Evolutionary conservation across 2,888 invertebrate species (phyloP), one percentile per base, ranked within the genome.

Genomic region (Drosophila phalerata): DNA sequence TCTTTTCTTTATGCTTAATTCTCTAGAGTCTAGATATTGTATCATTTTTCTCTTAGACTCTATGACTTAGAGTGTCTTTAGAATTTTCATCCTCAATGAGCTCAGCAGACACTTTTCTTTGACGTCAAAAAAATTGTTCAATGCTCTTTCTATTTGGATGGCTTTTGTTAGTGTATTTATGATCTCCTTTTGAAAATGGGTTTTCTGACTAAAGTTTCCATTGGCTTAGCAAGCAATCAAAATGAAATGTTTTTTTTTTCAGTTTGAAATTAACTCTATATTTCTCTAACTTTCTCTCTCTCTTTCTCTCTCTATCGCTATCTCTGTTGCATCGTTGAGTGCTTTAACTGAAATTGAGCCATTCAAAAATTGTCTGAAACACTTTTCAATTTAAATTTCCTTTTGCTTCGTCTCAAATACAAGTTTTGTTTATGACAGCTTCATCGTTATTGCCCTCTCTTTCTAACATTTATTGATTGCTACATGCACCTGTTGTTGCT

Each of bases 351-450:
- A 48, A 32, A 32, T 17, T 13, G 48, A 32, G 19, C 17, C 40
- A 28, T 55, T 55, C 13, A 28, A 48, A 65, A 28, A 30, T 60
- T 45, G 49, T 34, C 40, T 28, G 17, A 52, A 64, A 37, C 45
- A 58, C 32, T 53, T 58, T 77, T 73, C 52, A 45, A 61, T 77
- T 77, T 53, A 30, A 60, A 52, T 53, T 61, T 64, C 49, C 40
- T 48, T 47, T 22, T 51, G 11, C 64, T n/a, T 13, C 8, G 6
- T 43, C 38, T 63, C n/a, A 5, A 25, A 56, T 43, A 45, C 49
- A 71, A 71, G 61, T 71, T 78, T 78, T 85, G 81, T 49, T 81
- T 87, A 74, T 81, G 81, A 81, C 81, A 85, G 82, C 62, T 80
- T 77, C 58, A 9, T 28, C 22, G 40, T 53, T 51, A 49, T 63